Conservation (phyloP, 2,113 vertebrate genomes). For the Antigone vipio region DNA sequence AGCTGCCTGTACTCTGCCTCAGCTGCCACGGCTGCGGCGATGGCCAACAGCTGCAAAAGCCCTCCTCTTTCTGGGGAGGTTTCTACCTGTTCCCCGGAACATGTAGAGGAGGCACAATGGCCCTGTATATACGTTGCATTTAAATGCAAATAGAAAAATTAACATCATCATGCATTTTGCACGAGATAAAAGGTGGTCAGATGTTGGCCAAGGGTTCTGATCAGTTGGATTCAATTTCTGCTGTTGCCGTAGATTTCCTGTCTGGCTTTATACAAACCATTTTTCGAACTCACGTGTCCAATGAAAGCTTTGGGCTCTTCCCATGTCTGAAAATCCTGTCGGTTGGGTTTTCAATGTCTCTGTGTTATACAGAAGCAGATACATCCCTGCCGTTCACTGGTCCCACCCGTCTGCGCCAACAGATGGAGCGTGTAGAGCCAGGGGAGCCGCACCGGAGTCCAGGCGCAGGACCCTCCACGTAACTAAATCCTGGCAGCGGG, state of each 20-base stretch:
- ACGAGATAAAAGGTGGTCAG: not conserved
- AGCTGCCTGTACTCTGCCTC: not conserved
- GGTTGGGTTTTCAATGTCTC: not conserved
- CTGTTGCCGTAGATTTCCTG: not conserved
- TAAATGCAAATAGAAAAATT: not conserved
- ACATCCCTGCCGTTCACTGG: not conserved
- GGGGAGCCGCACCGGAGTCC: not conserved
- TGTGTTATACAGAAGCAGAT: not conserved
- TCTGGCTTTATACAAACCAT: not conserved
- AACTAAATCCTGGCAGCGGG: not conserved
- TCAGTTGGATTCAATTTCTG: not conserved
- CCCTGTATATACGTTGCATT: too few species aligned
- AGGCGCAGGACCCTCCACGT: not conserved
- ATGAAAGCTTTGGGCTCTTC: not conserved
- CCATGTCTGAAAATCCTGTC: not conserved
- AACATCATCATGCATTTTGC: accelerated
- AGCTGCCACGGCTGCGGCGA: not conserved
- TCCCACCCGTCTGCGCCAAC: accelerated
- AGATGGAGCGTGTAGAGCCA: accelerated
- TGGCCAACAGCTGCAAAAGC: not conserved
- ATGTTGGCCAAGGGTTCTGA: not conserved
- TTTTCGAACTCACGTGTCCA: not conserved
- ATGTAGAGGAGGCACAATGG: accelerated
- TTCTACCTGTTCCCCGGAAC: not conserved
- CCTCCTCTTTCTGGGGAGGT: not conserved